Conservation (phyloP, 2,113 vertebrate genomes). For the Myodes glareolus region DNA sequence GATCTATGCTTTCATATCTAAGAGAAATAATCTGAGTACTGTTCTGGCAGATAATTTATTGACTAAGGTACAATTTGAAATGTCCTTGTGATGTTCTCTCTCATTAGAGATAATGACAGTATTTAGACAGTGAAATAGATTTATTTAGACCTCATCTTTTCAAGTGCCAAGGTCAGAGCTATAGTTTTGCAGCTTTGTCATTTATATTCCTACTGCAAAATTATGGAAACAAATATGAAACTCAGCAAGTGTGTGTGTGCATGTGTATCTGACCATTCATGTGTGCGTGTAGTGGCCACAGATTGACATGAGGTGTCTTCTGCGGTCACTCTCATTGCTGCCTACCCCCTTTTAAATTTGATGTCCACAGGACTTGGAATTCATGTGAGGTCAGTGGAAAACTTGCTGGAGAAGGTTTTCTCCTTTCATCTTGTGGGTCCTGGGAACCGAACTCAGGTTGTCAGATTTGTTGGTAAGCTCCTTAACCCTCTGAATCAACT, state of each 20-base stretch:
- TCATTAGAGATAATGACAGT: conserved; percentile 72
- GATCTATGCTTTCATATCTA: conserved; percentile 64
- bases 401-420: no score
- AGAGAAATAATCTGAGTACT: conserved; percentile 49
- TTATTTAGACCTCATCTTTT: conserved; percentile 70
- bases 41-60: conserved; percentile 68
- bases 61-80: conserved; percentile 60
- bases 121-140: conserved; percentile 70
- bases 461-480: neutral
- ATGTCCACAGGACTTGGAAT: neutral
- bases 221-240: conserved; percentile 26
- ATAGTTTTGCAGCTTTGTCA: neutral
- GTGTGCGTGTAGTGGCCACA: neutral
- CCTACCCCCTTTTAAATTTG: neutral
- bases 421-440: no score
- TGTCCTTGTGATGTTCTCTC: conserved; percentile 57
- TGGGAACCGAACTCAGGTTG: no score
- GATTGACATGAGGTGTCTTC: neutral
- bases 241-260: neutral
- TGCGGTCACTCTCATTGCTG: neutral
- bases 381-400: neutral
- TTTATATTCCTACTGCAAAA: conserved; percentile 49
- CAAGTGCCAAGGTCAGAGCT: conserved; percentile 61
- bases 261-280: neutral
- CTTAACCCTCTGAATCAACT: neutral